These are phyloP conservation scores for Kradibia gibbosae DNA, from an alignment of 1,140 invertebrate species.

Conservation along the genomic window DNA sequence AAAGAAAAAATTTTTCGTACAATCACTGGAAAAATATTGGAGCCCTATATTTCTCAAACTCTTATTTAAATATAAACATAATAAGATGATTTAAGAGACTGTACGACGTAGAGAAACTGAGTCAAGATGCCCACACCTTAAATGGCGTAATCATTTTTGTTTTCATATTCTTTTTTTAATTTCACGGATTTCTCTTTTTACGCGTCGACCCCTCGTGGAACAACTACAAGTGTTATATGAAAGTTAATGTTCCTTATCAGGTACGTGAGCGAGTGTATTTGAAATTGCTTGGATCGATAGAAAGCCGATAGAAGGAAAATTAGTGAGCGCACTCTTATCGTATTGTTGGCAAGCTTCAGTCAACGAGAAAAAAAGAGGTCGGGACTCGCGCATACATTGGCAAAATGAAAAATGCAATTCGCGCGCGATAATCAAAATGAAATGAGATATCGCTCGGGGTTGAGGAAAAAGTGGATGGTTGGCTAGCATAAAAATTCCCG, in stretches of 20 bases:
- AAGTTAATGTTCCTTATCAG: constrained; percentile 10
- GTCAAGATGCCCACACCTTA: not conserved
- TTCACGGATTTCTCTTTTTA: not conserved
- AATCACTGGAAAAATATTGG: not conserved
- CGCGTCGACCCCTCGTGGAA: not conserved
- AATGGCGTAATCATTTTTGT: too few species aligned
- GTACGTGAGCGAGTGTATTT: not conserved
- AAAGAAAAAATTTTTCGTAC: not conserved
- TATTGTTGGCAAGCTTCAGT: not conserved
- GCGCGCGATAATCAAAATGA: constrained; percentile 3
- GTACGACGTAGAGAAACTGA: not conserved
- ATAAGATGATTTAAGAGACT: not conserved
- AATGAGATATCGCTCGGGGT: not conserved
- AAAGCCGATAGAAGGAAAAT: constrained; percentile 13
- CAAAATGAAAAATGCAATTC: not conserved
- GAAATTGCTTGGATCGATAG: constrained; percentile 4
- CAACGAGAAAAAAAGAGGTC: not conserved
- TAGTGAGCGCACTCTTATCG: constrained; percentile 5
- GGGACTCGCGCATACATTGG: not conserved
- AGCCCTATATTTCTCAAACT: not conserved
- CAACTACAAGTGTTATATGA: not conserved
- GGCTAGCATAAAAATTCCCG: not conserved
- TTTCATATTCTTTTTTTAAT: too few species aligned
- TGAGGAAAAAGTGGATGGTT: not conserved
- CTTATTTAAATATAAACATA: not conserved